Percentiles rank a stretch among this genome's conserved stretches.
These are phyloP conservation scores for Spheniscus mendiculus DNA, from an alignment of 2,113 vertebrate species.

Conservation along the genomic window DNA sequence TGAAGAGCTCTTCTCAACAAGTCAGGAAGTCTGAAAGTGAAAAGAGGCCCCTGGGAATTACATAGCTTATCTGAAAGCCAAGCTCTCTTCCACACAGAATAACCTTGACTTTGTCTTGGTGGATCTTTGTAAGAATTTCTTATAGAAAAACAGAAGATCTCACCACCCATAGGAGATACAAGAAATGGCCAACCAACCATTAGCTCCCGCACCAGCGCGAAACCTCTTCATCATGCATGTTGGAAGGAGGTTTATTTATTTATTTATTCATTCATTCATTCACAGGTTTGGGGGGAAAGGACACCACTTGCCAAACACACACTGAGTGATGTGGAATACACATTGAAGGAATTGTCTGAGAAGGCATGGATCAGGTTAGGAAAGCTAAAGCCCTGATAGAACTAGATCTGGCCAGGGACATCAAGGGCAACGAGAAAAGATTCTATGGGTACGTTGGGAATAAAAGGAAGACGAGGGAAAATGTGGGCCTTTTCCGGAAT, in stretches of 20 bases:
- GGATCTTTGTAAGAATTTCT: background rate
- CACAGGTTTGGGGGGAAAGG: background rate
- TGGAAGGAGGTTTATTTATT: background rate
- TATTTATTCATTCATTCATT: background rate
- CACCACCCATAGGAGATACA: background rate
- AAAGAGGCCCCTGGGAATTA: background rate
- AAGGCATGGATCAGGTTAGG: too few relatives aligned
- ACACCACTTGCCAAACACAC: background rate
- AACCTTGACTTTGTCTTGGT: background rate
- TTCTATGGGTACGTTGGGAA: too few relatives aligned
- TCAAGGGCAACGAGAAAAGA: too few relatives aligned
- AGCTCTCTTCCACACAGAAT: background rate
- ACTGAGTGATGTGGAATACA: background rate
- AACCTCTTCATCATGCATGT: rapidly evolving
- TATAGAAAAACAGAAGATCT: background rate
- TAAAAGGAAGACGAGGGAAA: too few relatives aligned
- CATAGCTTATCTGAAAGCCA: background rate
- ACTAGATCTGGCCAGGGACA: too few relatives aligned
- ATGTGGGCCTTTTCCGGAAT: too few relatives aligned
- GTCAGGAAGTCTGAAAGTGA: background rate
- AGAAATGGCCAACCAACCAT: background rate
- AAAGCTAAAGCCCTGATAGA: too few relatives aligned
- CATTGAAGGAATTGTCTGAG: too few relatives aligned
- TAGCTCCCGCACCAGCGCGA: rapidly evolving
- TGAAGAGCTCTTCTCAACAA: background rate